Conservation (phyloP, 2,797 vertebrate species). For the Tympanoctomys barrerae region DNA sequence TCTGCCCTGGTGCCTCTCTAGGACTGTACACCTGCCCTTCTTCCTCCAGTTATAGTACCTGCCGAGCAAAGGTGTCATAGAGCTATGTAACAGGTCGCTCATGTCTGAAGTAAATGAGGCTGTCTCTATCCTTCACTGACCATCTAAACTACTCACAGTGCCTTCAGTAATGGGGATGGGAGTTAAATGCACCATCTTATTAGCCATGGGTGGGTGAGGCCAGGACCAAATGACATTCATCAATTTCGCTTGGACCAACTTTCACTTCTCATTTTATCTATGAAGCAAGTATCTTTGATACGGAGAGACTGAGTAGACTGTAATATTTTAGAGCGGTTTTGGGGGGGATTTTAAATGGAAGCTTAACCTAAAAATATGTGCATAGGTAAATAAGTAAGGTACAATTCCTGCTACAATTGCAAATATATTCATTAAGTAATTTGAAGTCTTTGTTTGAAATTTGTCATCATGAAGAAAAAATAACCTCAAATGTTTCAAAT, state of each 20-base stretch:
- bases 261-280: not conserved
- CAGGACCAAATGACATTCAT: not conserved
- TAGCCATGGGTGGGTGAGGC: not conserved
- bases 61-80: not conserved
- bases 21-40: not conserved
- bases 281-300: not conserved
- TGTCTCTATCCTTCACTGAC: not conserved
- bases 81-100: accelerated
- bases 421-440: not conserved
- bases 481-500: slow-evolving; percentile 73
- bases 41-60: not conserved
- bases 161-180: accelerated
- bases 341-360: not conserved
- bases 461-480: slow-evolving; percentile 35
- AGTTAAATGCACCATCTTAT: not conserved
- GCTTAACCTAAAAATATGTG: not conserved
- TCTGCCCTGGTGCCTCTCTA: not conserved
- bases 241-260: not conserved
- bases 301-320: not conserved
- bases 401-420: not conserved
- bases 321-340: not conserved
- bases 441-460: slow-evolving; percentile 56
- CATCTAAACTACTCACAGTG: not conserved
- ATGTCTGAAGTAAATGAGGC: not conserved
- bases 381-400: not conserved